These are phyloP conservation scores for Scaptomyza reducta DNA, from an alignment of 2,888 invertebrate species.

Conservation along the genomic window DNA sequence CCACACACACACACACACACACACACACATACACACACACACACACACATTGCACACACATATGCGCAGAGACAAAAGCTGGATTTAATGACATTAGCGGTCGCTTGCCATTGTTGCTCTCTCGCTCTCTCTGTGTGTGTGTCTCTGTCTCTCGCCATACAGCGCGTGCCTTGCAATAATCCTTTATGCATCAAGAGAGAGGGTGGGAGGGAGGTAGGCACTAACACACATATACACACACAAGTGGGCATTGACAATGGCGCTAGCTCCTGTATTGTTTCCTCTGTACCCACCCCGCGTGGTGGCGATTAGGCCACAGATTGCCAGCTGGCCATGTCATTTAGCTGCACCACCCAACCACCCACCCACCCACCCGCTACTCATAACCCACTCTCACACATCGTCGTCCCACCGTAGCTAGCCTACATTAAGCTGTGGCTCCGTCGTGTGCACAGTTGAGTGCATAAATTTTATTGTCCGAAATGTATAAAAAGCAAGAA, in stretches of 20 bases:
- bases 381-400: no score
- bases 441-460: slow-evolving; percentile 39
- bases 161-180: slow-evolving; percentile 59
- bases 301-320: slow-evolving; percentile 65
- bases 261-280: slow-evolving; percentile 7
- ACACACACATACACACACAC: background rate
- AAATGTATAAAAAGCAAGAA: slow-evolving; percentile 40
- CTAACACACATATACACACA: slow-evolving; percentile 9
- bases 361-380: no score
- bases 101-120: slow-evolving; percentile 23
- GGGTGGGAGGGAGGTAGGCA: background rate
- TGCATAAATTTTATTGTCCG: slow-evolving; percentile 72
- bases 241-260: slow-evolving; percentile 48
- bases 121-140: slow-evolving; percentile 3
- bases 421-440: slow-evolving; percentile 1
- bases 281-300: background rate
- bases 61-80: slow-evolving; percentile 41
- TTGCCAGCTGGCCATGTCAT: slow-evolving; percentile 69
- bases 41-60: slow-evolving; percentile 10
- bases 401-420: background rate
- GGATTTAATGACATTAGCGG: slow-evolving; percentile 66
- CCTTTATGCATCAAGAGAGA: slow-evolving; percentile 42
- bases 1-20: no score
- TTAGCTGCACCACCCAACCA: slow-evolving; percentile 38
- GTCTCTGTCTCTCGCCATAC: slow-evolving; percentile 2